Evolutionary conservation across 1,140 invertebrate species (phyloP).

Genomic region (Drosophila lowei): DNA sequence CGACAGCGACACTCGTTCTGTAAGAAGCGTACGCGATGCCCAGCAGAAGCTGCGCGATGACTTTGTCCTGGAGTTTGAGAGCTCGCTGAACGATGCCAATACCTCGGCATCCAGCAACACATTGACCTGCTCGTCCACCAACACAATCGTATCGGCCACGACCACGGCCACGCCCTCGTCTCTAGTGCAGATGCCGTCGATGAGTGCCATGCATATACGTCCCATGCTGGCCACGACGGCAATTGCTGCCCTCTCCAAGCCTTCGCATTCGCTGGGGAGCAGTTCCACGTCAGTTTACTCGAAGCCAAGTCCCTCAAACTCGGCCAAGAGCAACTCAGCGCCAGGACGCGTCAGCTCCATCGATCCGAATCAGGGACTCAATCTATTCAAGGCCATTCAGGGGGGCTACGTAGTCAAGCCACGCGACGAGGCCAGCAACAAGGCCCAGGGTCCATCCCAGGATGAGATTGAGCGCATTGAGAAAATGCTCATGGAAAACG

Average conservation of each 20-base stretch:
- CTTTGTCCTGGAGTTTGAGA: constrained; percentile 77
- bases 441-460: constrained; percentile 85
- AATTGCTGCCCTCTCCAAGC: constrained; percentile 83
- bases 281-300: constrained; percentile 82
- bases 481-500: constrained; percentile 83
- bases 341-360: constrained; percentile 83
- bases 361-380: constrained; percentile 81
- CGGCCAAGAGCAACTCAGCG: constrained; percentile 81
- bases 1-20: constrained; percentile 76
- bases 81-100: constrained; percentile 70
- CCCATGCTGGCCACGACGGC: constrained; percentile 91
- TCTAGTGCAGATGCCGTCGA: constrained; percentile 80
- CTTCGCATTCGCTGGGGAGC: constrained; percentile 83
- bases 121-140: constrained; percentile 67
- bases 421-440: constrained; percentile 89
- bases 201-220: constrained; percentile 84
- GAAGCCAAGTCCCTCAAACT: constrained; percentile 82
- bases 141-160: constrained; percentile 68
- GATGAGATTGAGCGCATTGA: constrained; percentile 87
- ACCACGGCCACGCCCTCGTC: constrained; percentile 79
- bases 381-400: constrained; percentile 86
- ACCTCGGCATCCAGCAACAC: constrained; percentile 50
- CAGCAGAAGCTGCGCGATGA: constrained; percentile 75
- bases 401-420: constrained; percentile 92
- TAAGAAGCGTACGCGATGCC: constrained; percentile 79